These are phyloP conservation scores for Arnoldichthys spilopterus DNA, from an alignment of 2,797 vertebrate species.

Conservation along the genomic window DNA sequence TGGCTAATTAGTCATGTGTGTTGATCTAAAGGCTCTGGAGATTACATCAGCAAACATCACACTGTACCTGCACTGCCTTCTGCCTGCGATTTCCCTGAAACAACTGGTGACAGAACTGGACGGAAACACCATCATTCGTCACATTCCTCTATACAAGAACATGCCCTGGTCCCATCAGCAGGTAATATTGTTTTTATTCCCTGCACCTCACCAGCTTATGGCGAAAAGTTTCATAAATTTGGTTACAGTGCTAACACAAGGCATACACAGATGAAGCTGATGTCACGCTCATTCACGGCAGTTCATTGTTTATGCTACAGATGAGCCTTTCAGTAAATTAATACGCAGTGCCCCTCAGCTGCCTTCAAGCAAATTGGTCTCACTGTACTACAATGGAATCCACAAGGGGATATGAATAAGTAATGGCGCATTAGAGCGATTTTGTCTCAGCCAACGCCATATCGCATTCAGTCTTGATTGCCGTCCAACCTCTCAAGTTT, in stretches of 20 bases:
- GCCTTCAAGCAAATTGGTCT: constrained; percentile 83
- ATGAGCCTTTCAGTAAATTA: constrained; percentile 78
- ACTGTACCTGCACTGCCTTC: constrained; percentile 76
- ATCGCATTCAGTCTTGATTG: constrained; percentile 58
- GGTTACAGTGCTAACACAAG: neutral
- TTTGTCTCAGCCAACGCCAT: constrained; percentile 74
- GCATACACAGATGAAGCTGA: constrained; percentile 54
- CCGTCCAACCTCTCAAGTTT: constrained; percentile 53
- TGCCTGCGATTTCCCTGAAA: constrained; percentile 83
- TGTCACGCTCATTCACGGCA: constrained; percentile 65
- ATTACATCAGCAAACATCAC: constrained; percentile 65
- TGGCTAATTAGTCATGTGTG: neutral
- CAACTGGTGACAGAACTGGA: constrained; percentile 71
- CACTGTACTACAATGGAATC: constrained; percentile 75
- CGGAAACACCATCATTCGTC: constrained; percentile 68
- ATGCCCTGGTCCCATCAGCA: constrained; percentile 86
- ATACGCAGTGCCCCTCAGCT: constrained; percentile 72
- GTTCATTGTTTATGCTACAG: constrained; percentile 74
- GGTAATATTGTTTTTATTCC: constrained; percentile 67
- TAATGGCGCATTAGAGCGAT: constrained; percentile 76
- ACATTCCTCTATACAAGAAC: constrained; percentile 71
- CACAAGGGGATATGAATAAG: constrained; percentile 76
- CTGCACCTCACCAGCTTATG: neutral
- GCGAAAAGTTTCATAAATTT: constrained; percentile 3
- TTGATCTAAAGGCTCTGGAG: constrained; percentile 66